Evolutionary conservation across 2,797 vertebrate species (phyloP).

Genomic region (Pristis pectinata): DNA sequence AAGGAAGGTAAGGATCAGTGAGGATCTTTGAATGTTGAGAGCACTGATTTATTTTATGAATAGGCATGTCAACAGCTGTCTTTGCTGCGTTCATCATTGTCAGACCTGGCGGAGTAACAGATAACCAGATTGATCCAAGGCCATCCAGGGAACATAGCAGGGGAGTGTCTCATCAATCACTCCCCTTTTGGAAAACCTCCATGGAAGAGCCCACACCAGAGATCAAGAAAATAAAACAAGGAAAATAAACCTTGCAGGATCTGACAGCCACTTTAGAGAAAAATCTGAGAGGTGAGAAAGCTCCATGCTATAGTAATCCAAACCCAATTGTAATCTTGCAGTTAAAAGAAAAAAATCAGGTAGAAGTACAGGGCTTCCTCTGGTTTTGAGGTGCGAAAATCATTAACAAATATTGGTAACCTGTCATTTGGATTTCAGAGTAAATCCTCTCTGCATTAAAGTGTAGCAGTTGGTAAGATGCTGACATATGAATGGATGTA

Average conservation of each 20-base stretch:
- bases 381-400: background rate
- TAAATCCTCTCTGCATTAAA: background rate
- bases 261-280: too few relatives aligned
- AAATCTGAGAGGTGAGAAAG: slow-evolving; percentile 2
- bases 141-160: slow-evolving; percentile 59
- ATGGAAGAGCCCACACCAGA: background rate
- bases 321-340: background rate
- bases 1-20: slow-evolving; percentile 28
- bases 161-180: slow-evolving; percentile 49
- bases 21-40: background rate
- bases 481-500: background rate
- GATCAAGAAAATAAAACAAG: slow-evolving; percentile 12
- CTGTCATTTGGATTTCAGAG: background rate
- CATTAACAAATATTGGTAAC: background rate
- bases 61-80: slow-evolving; percentile 34
- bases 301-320: background rate
- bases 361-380: background rate
- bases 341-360: background rate
- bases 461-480: background rate
- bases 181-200: slow-evolving; percentile 16
- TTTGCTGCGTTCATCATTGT: slow-evolving; percentile 37
- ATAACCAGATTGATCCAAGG: slow-evolving; percentile 76
- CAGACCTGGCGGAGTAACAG: slow-evolving; percentile 67
- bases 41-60: slow-evolving; percentile 32
- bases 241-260: background rate